A percentile compares a stretch with the other conserved stretches of the same genome.
phyloP scores from a whole-genome alignment of 2,797 vertebrate genomes.

The Malacoctenus gilli region DNA sequence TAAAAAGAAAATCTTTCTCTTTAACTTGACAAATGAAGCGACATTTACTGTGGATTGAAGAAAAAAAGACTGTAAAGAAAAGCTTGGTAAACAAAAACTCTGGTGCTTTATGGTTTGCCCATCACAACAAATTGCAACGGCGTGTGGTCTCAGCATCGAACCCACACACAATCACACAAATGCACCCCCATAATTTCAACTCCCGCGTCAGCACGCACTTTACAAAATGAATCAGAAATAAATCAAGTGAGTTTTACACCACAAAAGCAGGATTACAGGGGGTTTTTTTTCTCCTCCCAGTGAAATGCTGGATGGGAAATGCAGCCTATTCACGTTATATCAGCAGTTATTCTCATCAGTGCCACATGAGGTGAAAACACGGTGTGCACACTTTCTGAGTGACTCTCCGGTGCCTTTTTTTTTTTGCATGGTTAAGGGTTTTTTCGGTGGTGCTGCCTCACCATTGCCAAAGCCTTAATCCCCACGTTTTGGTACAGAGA shows the following conservation, averaged over 20 bases:
- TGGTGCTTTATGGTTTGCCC: slow-evolving; percentile 39
- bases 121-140: slow-evolving; percentile 33
- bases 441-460: slow-evolving; percentile 47
- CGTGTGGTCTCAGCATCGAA: slow-evolving; percentile 35
- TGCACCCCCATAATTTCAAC: slow-evolving; percentile 54
- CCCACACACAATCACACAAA: slow-evolving; percentile 57
- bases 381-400: slow-evolving; percentile 35
- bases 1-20: not conserved
- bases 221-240: slow-evolving; percentile 60
- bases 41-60: slow-evolving; percentile 18
- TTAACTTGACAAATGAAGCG: slow-evolving; percentile 38
- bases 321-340: slow-evolving; percentile 46
- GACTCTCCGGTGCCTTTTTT: slow-evolving; percentile 31
- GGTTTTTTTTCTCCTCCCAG: slow-evolving; percentile 25
- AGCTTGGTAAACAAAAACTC: slow-evolving; percentile 20
- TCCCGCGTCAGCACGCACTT: slow-evolving; percentile 48
- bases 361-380: slow-evolving; percentile 47
- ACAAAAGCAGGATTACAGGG: slow-evolving; percentile 52
- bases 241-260: slow-evolving; percentile 53
- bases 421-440: slow-evolving; percentile 40
- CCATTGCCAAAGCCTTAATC: slow-evolving; percentile 69
- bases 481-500: slow-evolving; percentile 69
- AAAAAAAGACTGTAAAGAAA: slow-evolving; percentile 23
- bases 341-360: slow-evolving; percentile 51
- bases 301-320: slow-evolving; percentile 38